These are phyloP conservation scores for Andricus quercusramuli DNA, from an alignment of 2,888 invertebrate species.

Conservation along the genomic window DNA sequence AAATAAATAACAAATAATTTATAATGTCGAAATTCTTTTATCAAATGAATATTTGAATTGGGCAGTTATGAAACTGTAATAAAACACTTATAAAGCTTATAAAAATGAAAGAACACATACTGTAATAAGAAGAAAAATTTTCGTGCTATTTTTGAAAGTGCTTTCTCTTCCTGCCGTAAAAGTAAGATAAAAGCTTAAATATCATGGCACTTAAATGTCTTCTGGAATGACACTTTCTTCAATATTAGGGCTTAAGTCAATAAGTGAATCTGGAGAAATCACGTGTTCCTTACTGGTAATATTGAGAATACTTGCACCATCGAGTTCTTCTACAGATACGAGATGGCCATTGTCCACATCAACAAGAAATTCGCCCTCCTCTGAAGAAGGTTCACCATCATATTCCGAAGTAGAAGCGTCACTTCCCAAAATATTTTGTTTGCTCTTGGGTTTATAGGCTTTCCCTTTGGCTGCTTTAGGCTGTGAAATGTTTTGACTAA, in stretches of 20 bases:
- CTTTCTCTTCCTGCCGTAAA: no score
- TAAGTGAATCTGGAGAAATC: not conserved
- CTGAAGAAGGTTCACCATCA: not conserved
- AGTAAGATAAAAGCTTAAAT: no score
- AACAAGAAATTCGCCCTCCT: not conserved
- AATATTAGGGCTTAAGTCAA: not conserved
- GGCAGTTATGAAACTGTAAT: no score
- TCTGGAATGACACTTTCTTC: not conserved
- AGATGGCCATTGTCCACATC: no score
- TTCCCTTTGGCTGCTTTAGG: not conserved
- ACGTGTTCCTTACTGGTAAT: not conserved
- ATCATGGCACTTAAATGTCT: not conserved
- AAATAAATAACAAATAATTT: no score
- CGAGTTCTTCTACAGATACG: not conserved
- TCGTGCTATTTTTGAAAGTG: no score
- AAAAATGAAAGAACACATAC: no score
- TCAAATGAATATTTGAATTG: no score
- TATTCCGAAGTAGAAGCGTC: not conserved
- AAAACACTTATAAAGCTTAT: no score
- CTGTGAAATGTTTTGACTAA: constrained; percentile 3
- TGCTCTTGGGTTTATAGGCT: not conserved
- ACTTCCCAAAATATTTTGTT: no score
- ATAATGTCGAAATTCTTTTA: no score
- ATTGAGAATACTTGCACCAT: constrained; percentile 3
- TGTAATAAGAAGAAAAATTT: no score